These are phyloP conservation scores for Leucophenga maculata DNA, from an alignment of 2,888 invertebrate species.

Conservation along the genomic window DNA sequence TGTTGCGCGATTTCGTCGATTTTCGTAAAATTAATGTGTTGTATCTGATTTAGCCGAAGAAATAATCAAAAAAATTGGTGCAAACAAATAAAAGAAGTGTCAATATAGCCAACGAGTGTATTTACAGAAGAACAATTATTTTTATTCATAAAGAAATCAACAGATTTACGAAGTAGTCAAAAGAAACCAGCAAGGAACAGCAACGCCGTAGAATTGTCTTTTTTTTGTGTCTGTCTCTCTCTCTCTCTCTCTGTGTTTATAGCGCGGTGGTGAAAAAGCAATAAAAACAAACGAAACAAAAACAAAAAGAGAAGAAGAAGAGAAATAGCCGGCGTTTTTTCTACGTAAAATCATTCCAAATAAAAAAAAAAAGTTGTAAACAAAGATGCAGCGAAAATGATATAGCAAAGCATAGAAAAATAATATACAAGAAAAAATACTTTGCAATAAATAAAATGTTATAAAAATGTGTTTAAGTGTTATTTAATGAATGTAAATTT, in stretches of 20 bases:
- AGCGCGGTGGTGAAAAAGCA: slow-evolving; percentile 5
- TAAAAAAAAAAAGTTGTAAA: slow-evolving; percentile 24
- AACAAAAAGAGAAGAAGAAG: background rate
- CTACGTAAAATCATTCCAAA: no score
- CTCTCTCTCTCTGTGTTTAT: background rate
- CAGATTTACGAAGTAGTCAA: slow-evolving; percentile 12
- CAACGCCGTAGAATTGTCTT: background rate
- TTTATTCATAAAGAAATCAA: slow-evolving; percentile 4
- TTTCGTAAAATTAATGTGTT: no score
- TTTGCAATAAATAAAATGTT: background rate
- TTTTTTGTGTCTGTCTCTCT: slow-evolving; percentile 5
- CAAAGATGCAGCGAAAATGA: slow-evolving; percentile 20
- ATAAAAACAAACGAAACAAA: no score
- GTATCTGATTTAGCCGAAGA: no score
- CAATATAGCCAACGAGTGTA: background rate
- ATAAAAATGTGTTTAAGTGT: background rate
- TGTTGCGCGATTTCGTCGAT: no score
- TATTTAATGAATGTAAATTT: background rate
- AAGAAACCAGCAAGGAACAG: slow-evolving; percentile 9
- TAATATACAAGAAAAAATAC: background rate
- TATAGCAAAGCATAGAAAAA: no score
- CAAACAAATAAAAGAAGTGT: background rate
- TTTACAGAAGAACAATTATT: background rate
- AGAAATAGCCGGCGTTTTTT: no score
- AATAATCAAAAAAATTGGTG: no score